Evolutionary conservation across 2,113 vertebrate species (phyloP), one percentile per base, ranked within the genome.

Genomic region (Chionomys nivalis): DNA sequence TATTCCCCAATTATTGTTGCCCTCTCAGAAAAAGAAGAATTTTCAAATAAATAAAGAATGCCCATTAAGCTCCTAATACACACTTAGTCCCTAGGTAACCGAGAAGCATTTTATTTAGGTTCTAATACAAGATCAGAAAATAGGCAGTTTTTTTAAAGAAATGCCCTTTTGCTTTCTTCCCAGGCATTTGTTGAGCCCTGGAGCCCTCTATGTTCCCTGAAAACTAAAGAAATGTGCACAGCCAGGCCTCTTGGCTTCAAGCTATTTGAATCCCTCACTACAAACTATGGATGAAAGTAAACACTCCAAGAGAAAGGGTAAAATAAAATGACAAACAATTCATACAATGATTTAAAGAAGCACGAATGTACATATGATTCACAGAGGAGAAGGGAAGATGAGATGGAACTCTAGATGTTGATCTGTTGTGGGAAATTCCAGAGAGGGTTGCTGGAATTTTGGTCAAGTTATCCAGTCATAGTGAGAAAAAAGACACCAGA

Each of bases 1-100:
- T 90, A 95, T n/a, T 97, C 87, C 86, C 89, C 87, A 97, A 83
- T 98, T 97, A 97, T 82, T 91, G 93, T 94, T 97, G 93, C 96
- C 83, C 95, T 95, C 72, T 55, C 44, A 86, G 76, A 94, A 94
- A 91, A 93, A 98, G 49, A 97, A 91, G 52, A 65, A 90, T 94
- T 98, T 97, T 97, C 77, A 97, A 97, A 95, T 94, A 97, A 75
- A 94, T 90, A 96, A 83, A 78, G 94, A 97, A 94, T 95, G 89
- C 63, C 88, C 91, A 90, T 78, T 94, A 94, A 97, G 68, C 28
- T 95, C 83, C 92, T 93, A 96, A 95, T 77, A 86, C 76, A 76
- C 86, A 87, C 49, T 94, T 83, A 94, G 72, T 94, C 81, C 77
- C 63, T 94, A 70, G 36, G 86, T 94, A 94, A 97, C 11, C 33